Evolutionary conservation across 2,888 invertebrate genomes (phyloP), one percentile per base, ranked within the genome.

Genomic region (Arenicola marina): DNA sequence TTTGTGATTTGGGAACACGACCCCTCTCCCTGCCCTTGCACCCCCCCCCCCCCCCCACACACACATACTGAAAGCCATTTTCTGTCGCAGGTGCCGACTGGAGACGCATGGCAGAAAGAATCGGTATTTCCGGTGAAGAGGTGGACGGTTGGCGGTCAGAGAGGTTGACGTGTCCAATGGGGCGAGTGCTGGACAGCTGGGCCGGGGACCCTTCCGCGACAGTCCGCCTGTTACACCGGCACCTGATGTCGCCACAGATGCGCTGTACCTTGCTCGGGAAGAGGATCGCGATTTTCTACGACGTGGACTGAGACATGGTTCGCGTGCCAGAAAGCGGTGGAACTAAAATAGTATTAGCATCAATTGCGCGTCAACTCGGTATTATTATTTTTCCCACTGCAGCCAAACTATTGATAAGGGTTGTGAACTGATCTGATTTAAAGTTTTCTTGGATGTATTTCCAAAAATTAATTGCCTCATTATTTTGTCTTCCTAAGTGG

Each of bases 231-330:
- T 69, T 83, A 31, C 81, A 83, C 57, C 70, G 83, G 44, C 83
- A 82, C 66, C 72, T 83, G 15, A 75, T 77, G 48, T 79, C 80
- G 4, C 82, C 83, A 2, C 78, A 79, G 69, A 73, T 83, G 74
- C 73, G 74, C 38, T 74, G 73, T 51, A 72, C 77, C 3, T 51
- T 82, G 4, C 73, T 82, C 38, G 81, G 78, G 28, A 81, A 80
- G 62, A 70, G 80, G 59, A 68, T 83, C 31, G 72, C 78, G 51
- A 79, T 81, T 65, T 79, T 79, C 67, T 83, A 83, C 60, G 68
- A 75, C 28, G 81, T 83, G 15, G 78, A 77, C 51, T 82, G 34
- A 33, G n/a, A n/a, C n/a, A n/a, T n/a, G n/a, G n/a, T n/a, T n/a
- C n/a, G n/a, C n/a, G n/a, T n/a, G n/a, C n/a, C n/a, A n/a, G n/a